Percentiles rank a stretch among this genome's conserved stretches.
Conservation (phyloP, 2,113 vertebrate species). For the Ciconia boyciana region DNA sequence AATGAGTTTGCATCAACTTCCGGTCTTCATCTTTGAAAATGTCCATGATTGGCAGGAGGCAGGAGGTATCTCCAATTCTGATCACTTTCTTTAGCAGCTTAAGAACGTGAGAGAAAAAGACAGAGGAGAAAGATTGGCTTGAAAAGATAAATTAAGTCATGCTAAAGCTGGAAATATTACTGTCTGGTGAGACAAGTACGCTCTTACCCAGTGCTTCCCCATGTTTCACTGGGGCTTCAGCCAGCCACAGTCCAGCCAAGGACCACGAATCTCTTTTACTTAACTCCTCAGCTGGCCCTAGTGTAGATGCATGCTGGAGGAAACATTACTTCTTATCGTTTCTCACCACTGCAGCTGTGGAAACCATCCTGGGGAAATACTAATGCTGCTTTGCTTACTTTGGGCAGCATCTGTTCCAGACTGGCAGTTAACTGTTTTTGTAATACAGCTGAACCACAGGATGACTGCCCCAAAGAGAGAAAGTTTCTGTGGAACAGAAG, state of each 20-base stretch:
- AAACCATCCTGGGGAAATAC: neutral
- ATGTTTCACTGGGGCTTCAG: neutral
- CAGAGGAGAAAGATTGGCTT: neutral
- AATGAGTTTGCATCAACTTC: slow-evolving; percentile 78
- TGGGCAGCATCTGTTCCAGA: neutral
- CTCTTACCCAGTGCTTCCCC: neutral
- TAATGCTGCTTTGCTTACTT: neutral
- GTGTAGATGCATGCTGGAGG: neutral
- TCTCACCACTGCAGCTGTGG: neutral
- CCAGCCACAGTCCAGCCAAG: neutral
- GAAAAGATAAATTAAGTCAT: neutral
- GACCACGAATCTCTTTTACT: neutral
- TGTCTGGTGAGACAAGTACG: neutral
- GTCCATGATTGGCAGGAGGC: slow-evolving; percentile 81
- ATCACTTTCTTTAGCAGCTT: slow-evolving; percentile 90
- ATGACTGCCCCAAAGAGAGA: neutral
- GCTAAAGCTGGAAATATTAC: neutral
- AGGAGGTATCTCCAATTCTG: slow-evolving; percentile 82
- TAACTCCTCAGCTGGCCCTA: neutral
- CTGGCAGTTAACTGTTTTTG: neutral
- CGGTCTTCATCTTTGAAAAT: slow-evolving; percentile 79
- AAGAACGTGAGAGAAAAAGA: neutral
- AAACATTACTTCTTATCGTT: neutral
- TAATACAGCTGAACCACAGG: neutral
- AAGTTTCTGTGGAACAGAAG: neutral